Base-by-base conservation (phyloP, 2,797 vertebrate species). In the Propithecus perrieri region DNA sequence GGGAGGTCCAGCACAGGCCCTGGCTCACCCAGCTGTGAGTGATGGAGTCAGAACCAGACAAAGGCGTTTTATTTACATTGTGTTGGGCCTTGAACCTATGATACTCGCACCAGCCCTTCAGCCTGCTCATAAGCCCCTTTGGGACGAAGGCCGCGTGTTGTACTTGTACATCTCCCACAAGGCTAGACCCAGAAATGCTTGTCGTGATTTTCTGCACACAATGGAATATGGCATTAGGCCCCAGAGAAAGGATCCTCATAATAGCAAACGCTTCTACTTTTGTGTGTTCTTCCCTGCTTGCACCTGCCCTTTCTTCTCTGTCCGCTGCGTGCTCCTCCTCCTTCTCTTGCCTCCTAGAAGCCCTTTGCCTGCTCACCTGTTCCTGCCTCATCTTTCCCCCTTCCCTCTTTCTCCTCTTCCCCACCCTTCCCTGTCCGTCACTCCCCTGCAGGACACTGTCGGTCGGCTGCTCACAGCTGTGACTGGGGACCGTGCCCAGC, bases 121-220 rank as follows among this genome's bases (percentile, higher is more conserved):
- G 0, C 59, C 59, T 10, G 1, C 1, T 5, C 1, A 0, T 24
- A 46, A 22, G 13, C 12, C 50, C 30, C 11, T 78, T 38, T 1
- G 43, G 50, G 30, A 81, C 1, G 0, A 71, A 43, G 17, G 26
- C 71, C 7, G 1, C 0, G 0, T 72, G 26, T 55, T n/a, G 38
- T 18, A 7, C 30, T 14, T 72, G 41, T 35, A 35, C n/a, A 6
- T 61, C 41, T n/a, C 48, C 57, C 46, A 20, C 61, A 4, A 33
- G n/a, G 43, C 67, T 84, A 5, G 35, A 41, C 15, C 69, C 48
- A 17, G 35, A 78, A 71, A 55, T 5, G 33, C 48, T 53, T 35
- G n/a, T 41, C 38, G 24, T 43, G 69, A 24, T 55, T 92, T 83
- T 83, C 81, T 76, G 41, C 43, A 18, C 17, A 24, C 35, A 2